phyloP scores from a whole-genome alignment of 2,797 vertebrate species.

The Gastrophryne carolinensis region DNA sequence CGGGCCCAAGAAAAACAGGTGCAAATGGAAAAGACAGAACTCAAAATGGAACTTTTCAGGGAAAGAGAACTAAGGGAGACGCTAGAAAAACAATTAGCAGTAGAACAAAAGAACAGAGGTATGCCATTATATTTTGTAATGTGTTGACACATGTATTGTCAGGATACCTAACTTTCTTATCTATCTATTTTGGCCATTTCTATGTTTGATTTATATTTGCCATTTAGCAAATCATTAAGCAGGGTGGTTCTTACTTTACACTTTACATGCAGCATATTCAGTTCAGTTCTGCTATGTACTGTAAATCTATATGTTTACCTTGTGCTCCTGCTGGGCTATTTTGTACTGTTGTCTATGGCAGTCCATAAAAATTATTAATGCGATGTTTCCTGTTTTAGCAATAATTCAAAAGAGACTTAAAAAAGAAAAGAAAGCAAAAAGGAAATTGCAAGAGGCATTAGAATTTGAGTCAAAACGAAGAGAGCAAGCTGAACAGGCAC shows the following conservation, averaged over 20 bases:
- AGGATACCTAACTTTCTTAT: too few species aligned
- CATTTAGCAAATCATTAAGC: too few species aligned
- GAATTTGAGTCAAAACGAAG: slow-evolving; percentile 97
- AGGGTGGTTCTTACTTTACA: too few species aligned
- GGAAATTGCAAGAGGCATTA: slow-evolving; percentile 98
- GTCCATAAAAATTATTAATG: slow-evolving; percentile 10
- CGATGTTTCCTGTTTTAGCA: slow-evolving; percentile 67
- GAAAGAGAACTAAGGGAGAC: slow-evolving; percentile 97
- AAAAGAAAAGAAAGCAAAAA: slow-evolving; percentile 99
- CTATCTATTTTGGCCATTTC: too few species aligned
- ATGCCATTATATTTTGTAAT: slow-evolving; percentile 36
- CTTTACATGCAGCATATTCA: too few species aligned
- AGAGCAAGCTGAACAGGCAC: slow-evolving; percentile 91
- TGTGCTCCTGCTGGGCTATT: too few species aligned
- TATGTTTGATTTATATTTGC: too few species aligned
- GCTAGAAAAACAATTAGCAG: slow-evolving; percentile 94
- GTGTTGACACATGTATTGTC: not conserved
- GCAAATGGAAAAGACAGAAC: slow-evolving; percentile 97
- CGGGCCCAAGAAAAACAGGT: slow-evolving; percentile 98
- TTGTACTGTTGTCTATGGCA: too few species aligned
- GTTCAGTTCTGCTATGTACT: too few species aligned
- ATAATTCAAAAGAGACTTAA: slow-evolving; percentile 98
- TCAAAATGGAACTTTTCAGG: slow-evolving; percentile 99
- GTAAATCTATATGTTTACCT: too few species aligned
- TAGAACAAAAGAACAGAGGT: slow-evolving; percentile 99